Conservation (phyloP, 2,113 vertebrate genomes). For the Larimichthys polyactis region DNA sequence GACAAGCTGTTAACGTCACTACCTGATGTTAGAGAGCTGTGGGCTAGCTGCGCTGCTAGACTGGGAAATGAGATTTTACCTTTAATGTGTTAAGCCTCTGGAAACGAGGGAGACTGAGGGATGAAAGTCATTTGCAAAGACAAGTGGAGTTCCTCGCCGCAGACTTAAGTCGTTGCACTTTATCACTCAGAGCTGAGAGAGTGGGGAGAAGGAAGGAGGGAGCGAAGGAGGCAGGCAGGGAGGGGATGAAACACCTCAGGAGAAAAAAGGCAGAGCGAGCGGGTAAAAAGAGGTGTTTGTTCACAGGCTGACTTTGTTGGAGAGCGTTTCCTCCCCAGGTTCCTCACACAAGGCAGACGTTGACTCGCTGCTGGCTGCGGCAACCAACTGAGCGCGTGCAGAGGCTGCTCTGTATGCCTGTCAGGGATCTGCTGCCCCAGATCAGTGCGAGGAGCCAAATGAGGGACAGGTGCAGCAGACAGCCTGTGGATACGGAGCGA, state of each 20-base stretch:
- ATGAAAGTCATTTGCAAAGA: conserved; percentile 75
- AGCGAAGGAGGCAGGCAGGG: background rate
- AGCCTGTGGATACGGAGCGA: conserved; percentile 60
- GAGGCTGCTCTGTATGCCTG: conserved; percentile 77
- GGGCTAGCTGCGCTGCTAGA: conserved; percentile 34
- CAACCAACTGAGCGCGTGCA: conserved; percentile 61
- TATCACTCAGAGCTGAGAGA: conserved; percentile 42
- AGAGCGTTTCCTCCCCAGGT: conserved; percentile 65
- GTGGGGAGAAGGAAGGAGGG: background rate
- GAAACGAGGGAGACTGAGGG: conserved; percentile 57
- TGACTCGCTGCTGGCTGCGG: conserved; percentile 64
- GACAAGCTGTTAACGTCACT: conserved; percentile 4
- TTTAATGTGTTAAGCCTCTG: conserved; percentile 68
- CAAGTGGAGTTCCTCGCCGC: conserved; percentile 52
- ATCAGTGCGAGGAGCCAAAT: conserved; percentile 60
- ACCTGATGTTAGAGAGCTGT: conserved; percentile 46
- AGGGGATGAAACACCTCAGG: conserved; percentile 36
- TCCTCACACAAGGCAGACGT: conserved; percentile 74
- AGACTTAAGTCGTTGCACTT: conserved; percentile 55
- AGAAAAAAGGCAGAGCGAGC: conserved; percentile 32
- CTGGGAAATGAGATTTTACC: conserved; percentile 59
- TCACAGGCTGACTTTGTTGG: conserved; percentile 69
- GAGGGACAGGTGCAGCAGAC: conserved; percentile 76
- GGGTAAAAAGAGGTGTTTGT: conserved; percentile 77
- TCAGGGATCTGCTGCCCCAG: conserved; percentile 68